Evolutionary conservation across 2,797 vertebrate species (phyloP).

Genomic region (Oreonectes daqikongensis): DNA sequence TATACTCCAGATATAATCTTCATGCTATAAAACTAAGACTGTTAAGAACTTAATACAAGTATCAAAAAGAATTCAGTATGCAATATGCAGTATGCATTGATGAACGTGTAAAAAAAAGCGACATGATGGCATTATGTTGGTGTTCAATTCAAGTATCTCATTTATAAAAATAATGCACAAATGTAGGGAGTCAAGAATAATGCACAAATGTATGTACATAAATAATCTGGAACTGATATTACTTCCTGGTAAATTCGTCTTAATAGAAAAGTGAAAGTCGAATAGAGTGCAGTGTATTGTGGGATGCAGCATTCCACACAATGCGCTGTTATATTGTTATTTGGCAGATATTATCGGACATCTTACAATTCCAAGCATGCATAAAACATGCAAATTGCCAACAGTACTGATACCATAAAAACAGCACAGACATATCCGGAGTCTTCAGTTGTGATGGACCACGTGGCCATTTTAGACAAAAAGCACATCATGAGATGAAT

Average conservation of each 20-base stretch:
- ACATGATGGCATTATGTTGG: no score
- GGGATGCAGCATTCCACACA: not conserved
- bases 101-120: no score
- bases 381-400: not conserved
- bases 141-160: no score
- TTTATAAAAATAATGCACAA: no score
- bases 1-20: not conserved
- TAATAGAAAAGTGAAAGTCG: not conserved
- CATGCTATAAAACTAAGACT: not conserved
- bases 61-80: not conserved
- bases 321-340: not conserved
- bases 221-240: not conserved
- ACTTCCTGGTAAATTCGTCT: not conserved
- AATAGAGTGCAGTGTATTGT: not conserved
- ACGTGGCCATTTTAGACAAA: not conserved
- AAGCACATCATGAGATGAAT: not conserved
- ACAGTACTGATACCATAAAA: not conserved
- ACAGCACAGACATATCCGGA: not conserved
- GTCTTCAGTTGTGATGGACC: not conserved
- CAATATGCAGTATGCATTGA: not conserved
- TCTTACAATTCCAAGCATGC: not conserved
- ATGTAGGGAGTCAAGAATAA: no score
- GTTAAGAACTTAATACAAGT: not conserved
- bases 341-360: not conserved
- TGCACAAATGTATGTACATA: no score